Conservation (phyloP, 2,888 invertebrate species). For the Caenorhabditis virilis region DNA sequence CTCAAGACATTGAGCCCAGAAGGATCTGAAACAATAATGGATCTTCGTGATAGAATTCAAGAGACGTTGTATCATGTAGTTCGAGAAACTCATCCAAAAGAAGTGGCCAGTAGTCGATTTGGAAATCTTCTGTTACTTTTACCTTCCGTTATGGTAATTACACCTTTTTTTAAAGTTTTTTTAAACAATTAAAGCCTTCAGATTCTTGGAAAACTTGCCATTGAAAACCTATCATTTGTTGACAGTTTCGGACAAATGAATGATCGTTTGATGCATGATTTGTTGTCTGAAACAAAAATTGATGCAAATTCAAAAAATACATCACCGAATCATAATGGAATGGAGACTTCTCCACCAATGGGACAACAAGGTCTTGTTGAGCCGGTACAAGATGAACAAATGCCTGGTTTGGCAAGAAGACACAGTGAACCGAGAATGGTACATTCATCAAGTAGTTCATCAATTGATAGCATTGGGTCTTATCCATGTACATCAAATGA, state of each 20-base stretch:
- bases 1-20: constrained; percentile 58
- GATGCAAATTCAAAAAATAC: too few species aligned
- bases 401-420: constrained; percentile 17
- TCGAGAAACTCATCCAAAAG: constrained; percentile 67
- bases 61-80: constrained; percentile 65
- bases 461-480: constrained; percentile 38
- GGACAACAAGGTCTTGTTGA: constrained; percentile 2
- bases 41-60: constrained; percentile 64
- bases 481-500: constrained; percentile 30
- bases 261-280: constrained; percentile 60
- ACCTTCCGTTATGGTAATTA: constrained; percentile 59
- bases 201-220: constrained; percentile 61
- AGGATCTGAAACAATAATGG: constrained; percentile 63
- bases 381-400: constrained; percentile 29
- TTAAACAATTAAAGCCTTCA: constrained; percentile 17
- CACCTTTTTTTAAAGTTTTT: not conserved
- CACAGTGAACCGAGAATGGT: constrained; percentile 47
- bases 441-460: constrained; percentile 42
- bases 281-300: constrained; percentile 45
- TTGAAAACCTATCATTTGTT: constrained; percentile 65
- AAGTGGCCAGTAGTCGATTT: constrained; percentile 66
- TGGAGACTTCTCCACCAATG: constrained; percentile 33
- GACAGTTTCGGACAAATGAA: constrained; percentile 62
- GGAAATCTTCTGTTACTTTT: constrained; percentile 66
- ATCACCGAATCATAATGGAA: constrained; percentile 10